Evolutionary conservation across 2,113 vertebrate genomes (phyloP), one percentile per base, ranked within the genome.

Genomic region (Thunnus maccoyii): DNA sequence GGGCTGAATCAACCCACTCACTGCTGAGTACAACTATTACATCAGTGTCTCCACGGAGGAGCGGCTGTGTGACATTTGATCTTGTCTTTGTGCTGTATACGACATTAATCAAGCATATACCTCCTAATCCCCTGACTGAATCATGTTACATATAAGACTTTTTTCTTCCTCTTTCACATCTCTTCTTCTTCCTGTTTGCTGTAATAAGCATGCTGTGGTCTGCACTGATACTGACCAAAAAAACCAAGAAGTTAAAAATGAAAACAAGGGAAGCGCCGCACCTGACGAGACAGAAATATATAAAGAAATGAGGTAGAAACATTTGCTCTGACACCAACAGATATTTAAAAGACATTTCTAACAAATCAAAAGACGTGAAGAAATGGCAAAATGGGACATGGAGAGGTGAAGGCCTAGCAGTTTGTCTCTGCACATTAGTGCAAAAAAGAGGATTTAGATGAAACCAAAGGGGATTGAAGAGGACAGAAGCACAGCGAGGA

Each of bases 161-260:
- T 57, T 60, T 25, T 16, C 57, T 61, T 50, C 30, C n/a, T 48
- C 17, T 55, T 78, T 55, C 22, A 56, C 32, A 63, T 25, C 7
- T 58, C 3, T 16, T 56, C 41, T 56, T 20, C 8, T 54, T 3
- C 36, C 1, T 9, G 36, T 41, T 8, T 41, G 32, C 51, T 54
- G 36, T 2, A 73, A 72, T 36, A 13, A 6, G 6, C 20, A 17
- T 30, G 7, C 1, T 47, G 4, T 22, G 41, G 1, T 25, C 20
- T 48, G 12, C 36, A 22, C 61, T 20, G n/a, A 22, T 22, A 22
- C 12, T 9, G 8, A 41, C 7, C 6, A 41, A 36, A 36, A 36
- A 5, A 36, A 30, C 32, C 32, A 4, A 4, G 5, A 36, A 36
- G 32, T 36, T 36, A 36, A 36, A 36, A 36, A 36, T 36, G 36